Base-by-base conservation (phyloP, 2,113 vertebrate species). In the Catharus fuscescens region DNA sequence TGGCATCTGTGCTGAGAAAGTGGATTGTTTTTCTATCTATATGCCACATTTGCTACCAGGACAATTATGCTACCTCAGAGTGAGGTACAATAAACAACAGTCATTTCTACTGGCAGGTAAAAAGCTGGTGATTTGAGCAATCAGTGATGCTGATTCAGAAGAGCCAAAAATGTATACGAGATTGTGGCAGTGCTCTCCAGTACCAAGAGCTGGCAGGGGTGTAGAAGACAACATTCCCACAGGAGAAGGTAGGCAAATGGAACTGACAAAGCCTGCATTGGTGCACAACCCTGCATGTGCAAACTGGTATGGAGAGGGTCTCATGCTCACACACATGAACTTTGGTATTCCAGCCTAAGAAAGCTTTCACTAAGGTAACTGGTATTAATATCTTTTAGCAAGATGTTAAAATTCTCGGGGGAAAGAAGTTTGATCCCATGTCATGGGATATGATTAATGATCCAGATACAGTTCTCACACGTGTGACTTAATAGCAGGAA, bases 401-500 rank as follows among this genome's bases (percentile, higher is more conserved):
- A 84, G 19, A 53, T 64, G 47, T 67, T 94, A 65, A 61, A 90
- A 83, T 69, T 86, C 66, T 80, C 85, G 65, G 50, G 36, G 47
- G 92, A 80, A 90, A 54, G 6, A 79, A 90, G 66, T 90, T 93
- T 65, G 79, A 66, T 76, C 64, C 80, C 80, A 69, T 48, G 45
- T 65, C 62, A 64, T 12, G 6, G 34, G 59, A 69, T 85, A 65
- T 11, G 66, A 84, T 81, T 86, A 94, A 91, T 67, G 73, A 92
- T 59, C 86, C 71, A 77, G 82, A 72, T 57, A 90, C 28, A 52
- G 21, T 53, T 90, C 52, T 82, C 42, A 90, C 79, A 66, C 0
- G 1, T 62, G 57, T 42, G 62, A 81, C 36, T 90, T 85, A 83
- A 80, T 2, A 10, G 54, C n/a, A 78, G 93, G 50, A 90, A 82